These are phyloP conservation scores for Neodontobutis hainanensis DNA, from an alignment of 2,113 vertebrate genomes.

Conservation along the genomic window DNA sequence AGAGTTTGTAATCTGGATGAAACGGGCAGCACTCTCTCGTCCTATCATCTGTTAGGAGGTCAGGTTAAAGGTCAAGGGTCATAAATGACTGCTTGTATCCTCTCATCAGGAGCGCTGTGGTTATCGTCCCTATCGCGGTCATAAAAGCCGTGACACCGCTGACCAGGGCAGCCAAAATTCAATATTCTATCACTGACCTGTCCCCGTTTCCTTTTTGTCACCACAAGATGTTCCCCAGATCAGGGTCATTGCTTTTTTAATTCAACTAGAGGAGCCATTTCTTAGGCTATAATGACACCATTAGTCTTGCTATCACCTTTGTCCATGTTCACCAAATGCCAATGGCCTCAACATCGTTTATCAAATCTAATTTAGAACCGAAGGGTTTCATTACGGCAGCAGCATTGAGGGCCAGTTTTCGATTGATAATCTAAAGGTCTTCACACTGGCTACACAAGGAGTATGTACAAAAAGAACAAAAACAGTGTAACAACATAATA, in stretches of 20 bases:
- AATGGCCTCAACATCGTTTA: constrained; percentile 27
- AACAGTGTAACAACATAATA: not conserved
- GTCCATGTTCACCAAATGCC: constrained; percentile 59
- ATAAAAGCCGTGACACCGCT: constrained; percentile 77
- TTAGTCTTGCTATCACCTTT: constrained; percentile 74
- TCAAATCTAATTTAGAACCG: constrained; percentile 47
- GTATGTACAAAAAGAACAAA: not conserved
- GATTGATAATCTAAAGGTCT: constrained; percentile 22
- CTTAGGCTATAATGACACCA: constrained; percentile 69
- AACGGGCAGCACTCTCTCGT: constrained; percentile 25
- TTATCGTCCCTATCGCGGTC: constrained; percentile 65
- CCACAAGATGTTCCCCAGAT: constrained; percentile 63
- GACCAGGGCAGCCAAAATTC: constrained; percentile 77
- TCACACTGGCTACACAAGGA: not conserved
- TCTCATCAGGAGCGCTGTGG: constrained; percentile 72
- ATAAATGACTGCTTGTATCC: constrained; percentile 83
- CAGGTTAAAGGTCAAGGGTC: constrained; percentile 79
- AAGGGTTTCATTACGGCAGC: constrained; percentile 8
- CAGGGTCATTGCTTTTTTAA: constrained; percentile 79
- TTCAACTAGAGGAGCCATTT: constrained; percentile 73
- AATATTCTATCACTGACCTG: constrained; percentile 77
- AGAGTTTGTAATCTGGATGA: constrained; percentile 38
- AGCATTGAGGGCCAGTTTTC: not conserved
- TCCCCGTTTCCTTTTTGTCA: constrained; percentile 62
- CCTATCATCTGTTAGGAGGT: constrained; percentile 65